Base-by-base conservation (phyloP, 2,797 vertebrate species). In the Spea hammondii region DNA sequence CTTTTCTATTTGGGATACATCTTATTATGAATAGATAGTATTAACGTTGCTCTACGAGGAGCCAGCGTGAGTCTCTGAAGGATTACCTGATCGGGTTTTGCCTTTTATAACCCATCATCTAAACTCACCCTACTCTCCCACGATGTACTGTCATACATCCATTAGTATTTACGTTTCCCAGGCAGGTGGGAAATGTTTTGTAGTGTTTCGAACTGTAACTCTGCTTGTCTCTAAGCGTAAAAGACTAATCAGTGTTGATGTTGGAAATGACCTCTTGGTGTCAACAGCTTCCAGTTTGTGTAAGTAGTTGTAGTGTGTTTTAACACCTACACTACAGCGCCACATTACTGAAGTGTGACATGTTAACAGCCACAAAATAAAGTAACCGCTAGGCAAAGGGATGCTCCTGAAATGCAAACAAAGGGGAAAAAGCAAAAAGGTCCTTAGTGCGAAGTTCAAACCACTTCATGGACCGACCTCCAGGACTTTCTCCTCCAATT, bases 161-260 rank as follows among this genome's bases (percentile, higher is more conserved):
- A 8, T 32, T 32, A 12, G n/a, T 6, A n/a, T 59, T 9, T 17
- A 10, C 3, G 4, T 72, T 70, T 66, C 54, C 64, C 65, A 62
- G 74, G 76, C 70, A 57, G 67, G 70, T 81, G 83, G 3, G 50
- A 55, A 4, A 65, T 60, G 62, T 69, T 68, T n/a, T 59, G 53
- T 70, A 76, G n/a, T 74, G 32, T 66, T 78, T 75, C 67, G 14
- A 53, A 17, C 70, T 77, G 84, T 74, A 70, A 83, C 77, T 48
- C 79, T 70, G 64, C 68, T 84, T 70, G 67, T 4, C 82, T 68
- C 55, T 9, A 4, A 73, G 62, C 83, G 87, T 80, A 84, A 85
- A 74, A 32, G 80, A 54, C 75, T 88, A 84, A 88, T 88, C 79
- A 84, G 83, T 81, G 85, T 59, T 87, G 83, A 85, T 87, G 83